Conservation (phyloP, 2,113 vertebrate species). For the Ceuthmochares aereus region DNA sequence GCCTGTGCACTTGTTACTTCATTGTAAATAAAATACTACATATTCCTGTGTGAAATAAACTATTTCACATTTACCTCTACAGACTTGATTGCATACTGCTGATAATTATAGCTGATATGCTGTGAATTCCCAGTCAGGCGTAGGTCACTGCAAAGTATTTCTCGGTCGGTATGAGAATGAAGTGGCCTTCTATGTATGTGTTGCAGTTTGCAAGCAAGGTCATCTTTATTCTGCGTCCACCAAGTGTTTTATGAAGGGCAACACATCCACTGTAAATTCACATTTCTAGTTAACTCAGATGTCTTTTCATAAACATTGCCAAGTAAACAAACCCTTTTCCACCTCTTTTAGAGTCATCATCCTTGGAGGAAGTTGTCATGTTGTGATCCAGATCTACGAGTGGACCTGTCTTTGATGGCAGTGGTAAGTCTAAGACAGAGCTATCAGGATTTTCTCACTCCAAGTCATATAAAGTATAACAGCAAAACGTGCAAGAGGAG, state of each 20-base stretch:
- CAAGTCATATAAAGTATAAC: constrained; percentile 12
- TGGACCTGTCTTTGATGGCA: constrained; percentile 16
- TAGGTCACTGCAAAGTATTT: neutral
- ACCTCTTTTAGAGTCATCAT: constrained; percentile 14
- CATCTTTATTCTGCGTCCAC: neutral
- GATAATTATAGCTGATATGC: neutral
- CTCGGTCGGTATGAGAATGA: neutral
- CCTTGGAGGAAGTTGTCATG: neutral
- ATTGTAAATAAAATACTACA: neutral
- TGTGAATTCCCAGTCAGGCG: neutral
- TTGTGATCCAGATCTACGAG: neutral
- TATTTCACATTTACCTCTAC: neutral
- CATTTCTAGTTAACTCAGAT: constrained; percentile 12
- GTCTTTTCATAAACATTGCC: neutral
- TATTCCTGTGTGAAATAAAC: neutral
- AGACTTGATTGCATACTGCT: neutral
- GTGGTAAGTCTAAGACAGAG: constrained; percentile 30
- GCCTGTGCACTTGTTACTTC: neutral
- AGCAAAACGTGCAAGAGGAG: constrained; percentile 44
- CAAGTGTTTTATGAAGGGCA: constrained; percentile 21
- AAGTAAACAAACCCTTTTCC: constrained; percentile 53
- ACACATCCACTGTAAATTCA: neutral
- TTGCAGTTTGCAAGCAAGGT: neutral
- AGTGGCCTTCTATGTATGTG: neutral
- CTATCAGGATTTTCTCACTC: constrained; percentile 26